Evolutionary conservation across 1,140 invertebrate genomes (phyloP), one percentile per base, ranked within the genome.

Genomic region (Diabrotica virgifera): DNA sequence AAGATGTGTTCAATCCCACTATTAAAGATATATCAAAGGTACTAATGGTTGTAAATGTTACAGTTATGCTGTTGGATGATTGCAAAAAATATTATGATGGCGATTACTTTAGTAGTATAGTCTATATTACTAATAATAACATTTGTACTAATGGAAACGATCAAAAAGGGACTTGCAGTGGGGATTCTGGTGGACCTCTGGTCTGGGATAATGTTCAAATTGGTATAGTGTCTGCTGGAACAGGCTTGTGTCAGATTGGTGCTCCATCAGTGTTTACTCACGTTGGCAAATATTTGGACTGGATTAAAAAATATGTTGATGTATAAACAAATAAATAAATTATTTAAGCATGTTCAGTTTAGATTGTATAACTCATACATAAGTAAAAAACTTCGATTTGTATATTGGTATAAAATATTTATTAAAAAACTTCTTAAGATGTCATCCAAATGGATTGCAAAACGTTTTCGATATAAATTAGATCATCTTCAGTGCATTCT

Each of bases 291-390:
- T 80, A 82, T 64, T 66, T 84, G 12, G 66, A 78, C 61, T 86
- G 85, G 84, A 84, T 86, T 61, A 78, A 75, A 59, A 71, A 78
- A 10, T 73, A 81, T 52, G 81, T 82, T 14, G 83, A 64, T 57
- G 62, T 64, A 24, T 24, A 24, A 24, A 24, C 24, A 24, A 24
- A 24, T 24, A 24, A 24, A 24, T 24, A 24, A 24, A 24, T 24
- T 2, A n/a, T n/a, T n/a, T n/a, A n/a, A n/a, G n/a, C n/a, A n/a
- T n/a, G n/a, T n/a, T n/a, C n/a, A n/a, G n/a, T n/a, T n/a, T n/a
- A n/a, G n/a, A n/a, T n/a, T n/a, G n/a, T n/a, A n/a, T n/a, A n/a
- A n/a, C n/a, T n/a, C n/a, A n/a, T n/a, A n/a, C n/a, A n/a, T n/a
- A n/a, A n/a, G n/a, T n/a, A n/a, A n/a, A n/a, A n/a, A n/a, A n/a